These are phyloP conservation scores for Acanthosepion pharaonis DNA, from an alignment of 2,888 invertebrate species.

Conservation along the genomic window DNA sequence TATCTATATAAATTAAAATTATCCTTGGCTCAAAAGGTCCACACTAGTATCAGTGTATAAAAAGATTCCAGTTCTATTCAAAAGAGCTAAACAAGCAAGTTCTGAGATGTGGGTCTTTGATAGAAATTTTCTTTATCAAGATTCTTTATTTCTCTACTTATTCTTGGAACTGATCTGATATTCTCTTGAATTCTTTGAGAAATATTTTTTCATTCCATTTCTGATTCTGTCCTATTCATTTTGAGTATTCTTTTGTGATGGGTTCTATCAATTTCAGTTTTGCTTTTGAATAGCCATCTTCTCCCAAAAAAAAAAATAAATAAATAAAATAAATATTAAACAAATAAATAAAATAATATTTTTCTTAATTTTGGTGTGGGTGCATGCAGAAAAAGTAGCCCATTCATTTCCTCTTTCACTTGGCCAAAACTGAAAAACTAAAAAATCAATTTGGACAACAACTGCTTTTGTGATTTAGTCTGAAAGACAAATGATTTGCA, in stretches of 20 bases:
- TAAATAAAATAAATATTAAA: rapidly evolving
- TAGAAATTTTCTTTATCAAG: too few species aligned
- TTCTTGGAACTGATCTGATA: neutral
- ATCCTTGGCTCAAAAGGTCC: too few species aligned
- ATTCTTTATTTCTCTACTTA: neutral
- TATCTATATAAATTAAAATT: too few species aligned
- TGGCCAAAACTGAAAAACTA: neutral
- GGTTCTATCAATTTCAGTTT: neutral
- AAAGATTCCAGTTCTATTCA: too few species aligned
- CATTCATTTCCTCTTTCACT: neutral
- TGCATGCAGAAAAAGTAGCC: neutral
- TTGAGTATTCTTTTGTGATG: neutral
- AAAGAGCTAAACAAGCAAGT: too few species aligned
- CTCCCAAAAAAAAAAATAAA: neutral
- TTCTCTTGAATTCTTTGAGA: neutral
- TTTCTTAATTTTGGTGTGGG: neutral
- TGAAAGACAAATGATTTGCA: neutral
- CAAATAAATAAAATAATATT: neutral
- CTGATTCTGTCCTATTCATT: neutral
- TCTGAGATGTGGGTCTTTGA: too few species aligned
- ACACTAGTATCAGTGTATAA: too few species aligned
- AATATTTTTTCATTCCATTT: neutral
- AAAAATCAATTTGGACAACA: neutral
- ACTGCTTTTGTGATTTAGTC: neutral
- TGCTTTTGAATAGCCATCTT: neutral